Evolutionary conservation across 2,888 invertebrate genomes (phyloP).

Genomic region (Spodoptera littoralis): DNA sequence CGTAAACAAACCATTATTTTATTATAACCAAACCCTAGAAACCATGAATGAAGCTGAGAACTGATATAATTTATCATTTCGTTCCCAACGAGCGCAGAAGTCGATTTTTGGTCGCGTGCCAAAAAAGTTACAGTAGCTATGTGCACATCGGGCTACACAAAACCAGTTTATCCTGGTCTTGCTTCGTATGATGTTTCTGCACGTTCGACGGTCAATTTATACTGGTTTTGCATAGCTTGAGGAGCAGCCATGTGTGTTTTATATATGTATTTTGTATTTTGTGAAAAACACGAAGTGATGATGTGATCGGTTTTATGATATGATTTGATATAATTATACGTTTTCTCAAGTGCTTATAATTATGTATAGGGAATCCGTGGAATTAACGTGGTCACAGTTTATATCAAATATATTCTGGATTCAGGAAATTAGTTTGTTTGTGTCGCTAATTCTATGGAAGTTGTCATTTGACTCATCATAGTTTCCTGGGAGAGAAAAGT

Average conservation of each 20-base stretch:
- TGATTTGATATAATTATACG: constrained; percentile 14
- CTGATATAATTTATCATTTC: constrained; percentile 44
- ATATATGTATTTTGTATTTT: constrained; percentile 18
- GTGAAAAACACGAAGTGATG: constrained; percentile 37
- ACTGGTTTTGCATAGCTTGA: no score
- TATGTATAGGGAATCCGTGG: constrained; percentile 2
- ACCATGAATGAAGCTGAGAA: constrained; percentile 48
- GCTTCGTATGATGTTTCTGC: no score
- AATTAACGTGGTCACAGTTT: constrained; percentile 13
- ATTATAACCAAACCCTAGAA: constrained; percentile 28
- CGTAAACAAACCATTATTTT: constrained; percentile 22
- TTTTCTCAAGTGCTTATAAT: constrained; percentile 7
- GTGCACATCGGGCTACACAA: no score
- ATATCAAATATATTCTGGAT: constrained; percentile 3
- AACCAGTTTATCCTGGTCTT: no score
- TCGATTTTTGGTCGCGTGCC: constrained; percentile 44
- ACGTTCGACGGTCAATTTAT: no score
- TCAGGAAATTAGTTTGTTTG: constrained; percentile 3
- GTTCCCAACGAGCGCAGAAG: constrained; percentile 29
- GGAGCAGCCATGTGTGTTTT: no score
- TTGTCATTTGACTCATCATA: no score
- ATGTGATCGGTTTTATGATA: constrained; percentile 31
- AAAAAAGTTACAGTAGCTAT: constrained; percentile 11
- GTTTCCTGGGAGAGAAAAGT: no score
- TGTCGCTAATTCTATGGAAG: no score